Evolutionary conservation across 2,113 vertebrate genomes (phyloP).

Genomic region (Sisor rabdophorus): DNA sequence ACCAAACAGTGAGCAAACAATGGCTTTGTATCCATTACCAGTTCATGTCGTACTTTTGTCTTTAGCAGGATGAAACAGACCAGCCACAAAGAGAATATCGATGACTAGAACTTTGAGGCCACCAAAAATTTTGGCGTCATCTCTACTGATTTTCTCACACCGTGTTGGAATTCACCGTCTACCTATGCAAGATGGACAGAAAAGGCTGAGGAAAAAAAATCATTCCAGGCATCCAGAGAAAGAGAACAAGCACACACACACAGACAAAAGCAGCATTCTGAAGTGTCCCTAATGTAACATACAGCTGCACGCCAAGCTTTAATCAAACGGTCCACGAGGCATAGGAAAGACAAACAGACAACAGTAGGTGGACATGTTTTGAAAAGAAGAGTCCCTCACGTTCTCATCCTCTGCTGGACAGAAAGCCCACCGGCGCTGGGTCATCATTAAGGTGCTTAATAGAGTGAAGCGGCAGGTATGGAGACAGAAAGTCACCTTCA

Average conservation of each 20-base stretch:
- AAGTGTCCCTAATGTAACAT: background rate
- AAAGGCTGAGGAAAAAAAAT: background rate
- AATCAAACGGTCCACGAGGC: constrained; percentile 2
- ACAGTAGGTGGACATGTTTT: constrained; percentile 19
- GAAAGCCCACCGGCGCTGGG: constrained; percentile 48
- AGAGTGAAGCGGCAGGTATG: constrained; percentile 60
- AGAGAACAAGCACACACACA: background rate
- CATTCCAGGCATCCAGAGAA: background rate
- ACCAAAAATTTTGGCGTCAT: constrained; percentile 7
- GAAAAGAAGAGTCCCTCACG: constrained; percentile 39
- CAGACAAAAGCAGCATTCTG: background rate
- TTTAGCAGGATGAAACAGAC: constrained; percentile 16
- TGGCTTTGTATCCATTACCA: background rate
- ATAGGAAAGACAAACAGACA: constrained; percentile 28
- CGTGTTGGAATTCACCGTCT: background rate
- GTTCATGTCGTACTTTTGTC: background rate
- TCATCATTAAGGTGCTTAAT: constrained; percentile 72
- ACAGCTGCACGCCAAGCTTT: background rate
- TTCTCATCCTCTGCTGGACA: constrained; percentile 51
- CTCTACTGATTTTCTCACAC: constrained; percentile 11
- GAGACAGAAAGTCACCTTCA: constrained; percentile 69
- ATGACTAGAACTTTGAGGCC: background rate
- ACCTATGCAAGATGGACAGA: background rate
- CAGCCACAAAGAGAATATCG: constrained; percentile 28
- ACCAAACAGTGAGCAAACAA: background rate